A percentile compares a stretch with the other conserved stretches of the same genome.
Conservation (phyloP, 2,113 vertebrate genomes). For the Chlamydotis undulata region DNA sequence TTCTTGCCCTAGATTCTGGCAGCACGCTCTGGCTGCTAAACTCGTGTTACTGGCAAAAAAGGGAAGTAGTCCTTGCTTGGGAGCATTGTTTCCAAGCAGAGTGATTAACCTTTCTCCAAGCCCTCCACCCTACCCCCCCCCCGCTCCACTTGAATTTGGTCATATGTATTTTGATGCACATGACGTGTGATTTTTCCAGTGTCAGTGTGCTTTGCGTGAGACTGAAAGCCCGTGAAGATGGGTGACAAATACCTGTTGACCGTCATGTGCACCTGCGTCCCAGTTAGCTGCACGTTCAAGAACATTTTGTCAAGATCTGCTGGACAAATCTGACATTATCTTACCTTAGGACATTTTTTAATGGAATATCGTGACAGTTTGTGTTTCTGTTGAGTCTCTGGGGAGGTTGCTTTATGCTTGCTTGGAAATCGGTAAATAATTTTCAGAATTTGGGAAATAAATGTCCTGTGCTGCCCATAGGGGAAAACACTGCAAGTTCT, state of each 20-base stretch:
- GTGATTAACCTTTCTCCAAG: background rate
- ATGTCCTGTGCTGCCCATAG: background rate
- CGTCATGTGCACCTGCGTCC: background rate
- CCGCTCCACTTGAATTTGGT: background rate
- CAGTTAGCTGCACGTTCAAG: background rate
- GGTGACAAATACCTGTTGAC: background rate
- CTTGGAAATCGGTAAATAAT: background rate
- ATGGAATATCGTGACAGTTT: background rate
- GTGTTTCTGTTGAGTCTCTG: background rate
- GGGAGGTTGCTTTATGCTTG: background rate
- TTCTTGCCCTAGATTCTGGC: background rate
- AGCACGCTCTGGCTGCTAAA: background rate
- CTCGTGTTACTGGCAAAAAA: background rate
- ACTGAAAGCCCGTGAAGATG: constrained; percentile 19
- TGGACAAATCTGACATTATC: background rate
- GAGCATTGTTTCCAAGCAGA: background rate
- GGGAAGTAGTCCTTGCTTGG: background rate
- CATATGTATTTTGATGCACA: background rate
- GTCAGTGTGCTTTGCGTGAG: background rate
- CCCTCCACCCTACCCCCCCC: background rate
- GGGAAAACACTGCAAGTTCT: background rate
- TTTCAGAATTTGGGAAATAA: background rate
- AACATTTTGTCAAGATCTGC: constrained; percentile 8
- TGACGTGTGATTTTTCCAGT: background rate
- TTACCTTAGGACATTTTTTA: background rate